These are phyloP conservation scores for Petromus typicus DNA, from an alignment of 2,113 vertebrate species.

Conservation along the genomic window DNA sequence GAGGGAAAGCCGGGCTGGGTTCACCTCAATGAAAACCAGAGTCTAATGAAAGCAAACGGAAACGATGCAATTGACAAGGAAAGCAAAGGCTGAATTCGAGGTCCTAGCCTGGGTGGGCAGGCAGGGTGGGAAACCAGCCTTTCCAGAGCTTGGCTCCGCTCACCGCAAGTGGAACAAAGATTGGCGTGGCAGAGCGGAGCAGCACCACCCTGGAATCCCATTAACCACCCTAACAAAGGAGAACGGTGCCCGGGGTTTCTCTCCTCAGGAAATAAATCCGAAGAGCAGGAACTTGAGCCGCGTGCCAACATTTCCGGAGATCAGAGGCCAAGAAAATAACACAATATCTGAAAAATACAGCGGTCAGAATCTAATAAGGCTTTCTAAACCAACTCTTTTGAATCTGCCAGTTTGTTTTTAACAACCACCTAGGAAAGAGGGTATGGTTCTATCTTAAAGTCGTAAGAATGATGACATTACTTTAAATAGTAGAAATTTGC, in stretches of 20 bases:
- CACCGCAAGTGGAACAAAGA: conserved; percentile 71
- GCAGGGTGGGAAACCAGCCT: conserved; percentile 64
- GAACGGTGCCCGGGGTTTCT: conserved; percentile 44
- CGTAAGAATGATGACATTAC: neutral
- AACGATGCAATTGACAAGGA: conserved; percentile 71
- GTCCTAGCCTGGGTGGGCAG: conserved; percentile 75
- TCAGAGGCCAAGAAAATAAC: conserved; percentile 60
- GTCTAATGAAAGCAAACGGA: conserved; percentile 61
- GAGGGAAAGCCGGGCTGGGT: conserved; percentile 75
- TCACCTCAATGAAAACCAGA: conserved; percentile 63
- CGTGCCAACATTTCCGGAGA: conserved; percentile 56
- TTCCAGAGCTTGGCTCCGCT: conserved; percentile 62
- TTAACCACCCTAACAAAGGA: conserved; percentile 55
- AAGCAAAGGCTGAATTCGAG: conserved; percentile 51
- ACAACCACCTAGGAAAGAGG: neutral
- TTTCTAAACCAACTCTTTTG: conserved; percentile 50
- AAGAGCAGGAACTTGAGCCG: conserved; percentile 59
- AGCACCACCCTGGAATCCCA: conserved; percentile 52
- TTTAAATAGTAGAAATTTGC: neutral
- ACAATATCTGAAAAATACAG: conserved; percentile 52
- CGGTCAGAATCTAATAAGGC: conserved; percentile 13
- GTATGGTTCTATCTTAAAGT: neutral
- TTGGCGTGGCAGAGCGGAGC: conserved; percentile 29
- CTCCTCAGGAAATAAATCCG: conserved; percentile 60
- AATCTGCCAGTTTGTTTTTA: conserved; percentile 30